These are phyloP conservation scores for Enoplosus armatus DNA, from an alignment of 2,797 vertebrate species.

Conservation along the genomic window DNA sequence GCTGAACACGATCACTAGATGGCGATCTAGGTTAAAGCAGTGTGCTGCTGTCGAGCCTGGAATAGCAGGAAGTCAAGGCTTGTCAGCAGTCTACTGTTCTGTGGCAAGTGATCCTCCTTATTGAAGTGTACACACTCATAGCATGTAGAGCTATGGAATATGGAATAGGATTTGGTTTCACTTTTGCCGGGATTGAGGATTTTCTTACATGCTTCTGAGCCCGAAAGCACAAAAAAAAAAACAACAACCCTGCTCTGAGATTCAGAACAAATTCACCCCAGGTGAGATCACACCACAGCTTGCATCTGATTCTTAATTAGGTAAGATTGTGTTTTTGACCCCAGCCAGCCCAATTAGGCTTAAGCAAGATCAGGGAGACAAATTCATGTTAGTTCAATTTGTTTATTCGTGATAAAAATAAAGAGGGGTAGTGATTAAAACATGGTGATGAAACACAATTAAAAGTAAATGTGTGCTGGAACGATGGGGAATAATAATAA, in stretches of 20 bases:
- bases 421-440: not conserved
- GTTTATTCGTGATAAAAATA: slow-evolving; percentile 2
- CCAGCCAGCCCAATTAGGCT: not conserved
- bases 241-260: not conserved
- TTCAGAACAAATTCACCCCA: slow-evolving; percentile 24
- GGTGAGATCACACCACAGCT: slow-evolving; percentile 27
- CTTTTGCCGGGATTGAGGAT: slow-evolving; percentile 34
- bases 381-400: slow-evolving; percentile 16
- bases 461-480: not conserved
- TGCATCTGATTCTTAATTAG: slow-evolving; percentile 13
- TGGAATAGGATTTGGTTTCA: slow-evolving; percentile 39
- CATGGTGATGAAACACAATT: slow-evolving; percentile 7
- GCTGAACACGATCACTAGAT: slow-evolving; percentile 80
- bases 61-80: not conserved
- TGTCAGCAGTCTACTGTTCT: slow-evolving; percentile 50
- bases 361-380: slow-evolving; percentile 13
- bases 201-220: slow-evolving; percentile 34
- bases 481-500: not conserved
- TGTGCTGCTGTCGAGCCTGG: not conserved
- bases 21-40: slow-evolving; percentile 86
- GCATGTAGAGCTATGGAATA: slow-evolving; percentile 39
- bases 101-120: slow-evolving; percentile 52
- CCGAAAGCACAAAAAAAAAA: slow-evolving; percentile 6
- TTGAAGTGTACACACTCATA: slow-evolving; percentile 53
- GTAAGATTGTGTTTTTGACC: slow-evolving; percentile 32